A percentile compares a stretch with the other conserved stretches of the same genome.
Evolutionary conservation across 2,797 vertebrate genomes (phyloP).

Genomic region (Crocodylus rhombifer): DNA sequence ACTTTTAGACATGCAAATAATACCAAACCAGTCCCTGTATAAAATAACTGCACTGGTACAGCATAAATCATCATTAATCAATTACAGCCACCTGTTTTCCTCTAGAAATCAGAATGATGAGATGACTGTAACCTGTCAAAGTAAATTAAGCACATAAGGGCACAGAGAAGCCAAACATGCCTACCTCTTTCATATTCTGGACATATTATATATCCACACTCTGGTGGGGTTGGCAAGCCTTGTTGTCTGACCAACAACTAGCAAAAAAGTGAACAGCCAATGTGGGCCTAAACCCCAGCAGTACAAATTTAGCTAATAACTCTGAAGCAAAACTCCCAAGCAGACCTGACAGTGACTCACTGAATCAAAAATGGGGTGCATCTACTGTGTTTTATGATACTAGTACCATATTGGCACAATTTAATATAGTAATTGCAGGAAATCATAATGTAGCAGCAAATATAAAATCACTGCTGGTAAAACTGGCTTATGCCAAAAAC

Average conservation of each 20-base stretch:
- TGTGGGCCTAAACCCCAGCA: fast-evolving
- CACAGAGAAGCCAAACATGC: neutral
- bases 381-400: too few species aligned
- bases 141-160: neutral
- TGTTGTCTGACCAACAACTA: neutral
- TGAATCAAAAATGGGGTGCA: too few species aligned
- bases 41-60: neutral
- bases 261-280: neutral
- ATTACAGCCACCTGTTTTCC: neutral
- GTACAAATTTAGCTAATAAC: neutral
- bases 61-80: neutral
- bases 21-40: neutral
- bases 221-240: neutral
- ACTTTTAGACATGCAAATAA: neutral
- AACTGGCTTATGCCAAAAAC: neutral
- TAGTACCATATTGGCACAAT: too few species aligned
- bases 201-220: conserved; percentile 5
- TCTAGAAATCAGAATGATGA: neutral
- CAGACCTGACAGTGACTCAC: neutral
- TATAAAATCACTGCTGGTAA: too few species aligned
- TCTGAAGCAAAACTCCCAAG: neutral
- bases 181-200: neutral
- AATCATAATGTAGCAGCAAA: too few species aligned
- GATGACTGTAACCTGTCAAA: conserved; percentile 26
- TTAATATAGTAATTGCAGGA: too few species aligned